Evolutionary conservation across 2,797 vertebrate genomes (phyloP), one percentile per base, ranked within the genome.

Genomic region (Etheostoma nigrum): DNA sequence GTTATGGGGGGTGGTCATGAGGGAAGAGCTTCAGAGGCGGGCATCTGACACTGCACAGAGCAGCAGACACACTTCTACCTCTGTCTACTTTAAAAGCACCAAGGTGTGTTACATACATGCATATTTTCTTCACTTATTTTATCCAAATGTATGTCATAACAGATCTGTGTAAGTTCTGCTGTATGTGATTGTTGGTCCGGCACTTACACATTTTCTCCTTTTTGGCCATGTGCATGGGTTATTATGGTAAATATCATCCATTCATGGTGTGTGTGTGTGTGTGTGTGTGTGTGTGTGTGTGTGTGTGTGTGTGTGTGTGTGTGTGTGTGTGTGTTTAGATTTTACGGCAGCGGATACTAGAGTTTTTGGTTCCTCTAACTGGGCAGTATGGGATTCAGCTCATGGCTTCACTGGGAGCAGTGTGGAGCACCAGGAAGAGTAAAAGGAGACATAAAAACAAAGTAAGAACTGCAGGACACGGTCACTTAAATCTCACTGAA

Each of bases 61-160:
- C 86, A 93, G 88, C 12, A 96, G 93, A 89, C 94, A 96, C 52
- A 95, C 95, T 15, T 96, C 96, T 62, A 96, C 96, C 61, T 98
- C 97, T 0, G 96, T 98, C 61, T 98, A 97, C 90, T 99, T 99
- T 60, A 98, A 96, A 92, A 95, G 96, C 92, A 97, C 96, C 49
- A 99, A 97, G 94, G 98, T 98, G 89, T 83, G 19, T 66, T 47
- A 44, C 40, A 18, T 15, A 13, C 2, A 2, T 45, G 5, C 25
- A 36, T 5, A 10, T 59, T n/a, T 15, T 45, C 40, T 33, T 3
- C 14, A 19, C 66, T 57, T 25, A 5, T 7, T 65, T 48, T 47
- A 10, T 42, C 33, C 8, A 57, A 36, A 47, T 48, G 1, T 30
- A 23, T 63, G 6, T 12, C 47, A n/a, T 54, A 23, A 59, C 8